These are phyloP conservation scores for Tetragonula clypearis DNA, from an alignment of 1,140 invertebrate species.

Conservation along the genomic window DNA sequence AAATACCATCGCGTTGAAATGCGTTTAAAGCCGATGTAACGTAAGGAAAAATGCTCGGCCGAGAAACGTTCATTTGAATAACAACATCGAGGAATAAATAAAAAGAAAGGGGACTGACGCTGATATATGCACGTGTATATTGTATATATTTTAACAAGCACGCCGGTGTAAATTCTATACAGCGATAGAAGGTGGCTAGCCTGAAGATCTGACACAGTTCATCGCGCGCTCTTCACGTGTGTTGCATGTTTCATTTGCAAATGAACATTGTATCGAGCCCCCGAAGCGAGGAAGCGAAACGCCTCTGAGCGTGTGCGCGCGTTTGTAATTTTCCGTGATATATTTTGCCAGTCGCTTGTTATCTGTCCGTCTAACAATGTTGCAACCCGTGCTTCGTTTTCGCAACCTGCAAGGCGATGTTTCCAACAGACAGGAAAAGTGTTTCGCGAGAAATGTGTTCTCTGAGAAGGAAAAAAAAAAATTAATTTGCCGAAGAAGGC, in stretches of 20 bases:
- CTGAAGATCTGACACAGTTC: background rate
- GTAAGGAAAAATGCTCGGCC: background rate
- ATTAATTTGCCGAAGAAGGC: background rate
- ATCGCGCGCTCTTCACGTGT: background rate
- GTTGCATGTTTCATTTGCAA: slow-evolving; percentile 10
- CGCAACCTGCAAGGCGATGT: background rate
- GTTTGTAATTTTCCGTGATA: slow-evolving; percentile 34
- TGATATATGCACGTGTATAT: too few relatives aligned
- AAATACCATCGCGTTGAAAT: background rate
- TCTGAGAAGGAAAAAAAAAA: background rate
- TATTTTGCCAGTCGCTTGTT: slow-evolving; percentile 23
- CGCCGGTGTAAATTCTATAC: background rate
- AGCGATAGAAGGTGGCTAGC: background rate
- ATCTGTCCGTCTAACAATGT: slow-evolving; percentile 10
- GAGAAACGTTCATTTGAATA: background rate
- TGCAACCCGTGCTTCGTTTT: too few relatives aligned
- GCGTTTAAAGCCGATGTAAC: background rate
- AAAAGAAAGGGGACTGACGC: background rate
- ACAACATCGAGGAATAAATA: background rate
- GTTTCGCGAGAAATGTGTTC: slow-evolving; percentile 11
- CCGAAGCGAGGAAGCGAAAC: background rate
- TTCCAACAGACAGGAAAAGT: background rate
- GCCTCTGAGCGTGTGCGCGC: background rate
- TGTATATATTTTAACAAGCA: background rate
- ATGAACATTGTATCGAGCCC: slow-evolving; percentile 16